phyloP scores from a whole-genome alignment of 2,888 invertebrate genomes.

The Scaptomyza cyrtandrae region DNA sequence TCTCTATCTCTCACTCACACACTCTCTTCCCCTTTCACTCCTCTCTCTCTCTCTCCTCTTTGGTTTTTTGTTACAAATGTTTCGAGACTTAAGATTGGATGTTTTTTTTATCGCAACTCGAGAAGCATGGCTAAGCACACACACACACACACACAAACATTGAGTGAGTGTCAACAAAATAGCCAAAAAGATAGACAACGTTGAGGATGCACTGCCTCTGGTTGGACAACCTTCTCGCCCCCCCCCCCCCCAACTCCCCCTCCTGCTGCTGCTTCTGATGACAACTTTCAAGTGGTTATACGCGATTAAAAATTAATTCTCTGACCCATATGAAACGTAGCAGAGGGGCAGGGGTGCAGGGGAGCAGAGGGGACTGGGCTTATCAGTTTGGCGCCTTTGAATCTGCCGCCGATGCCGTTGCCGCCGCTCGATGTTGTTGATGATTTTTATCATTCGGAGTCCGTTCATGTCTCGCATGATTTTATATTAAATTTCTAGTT shows the following conservation, averaged over 20 bases:
- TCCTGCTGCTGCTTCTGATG: constrained; percentile 25
- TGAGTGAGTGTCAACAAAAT: constrained; percentile 61
- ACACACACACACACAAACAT: too few relatives aligned
- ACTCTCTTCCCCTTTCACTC: too few relatives aligned
- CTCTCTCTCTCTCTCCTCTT: too few relatives aligned
- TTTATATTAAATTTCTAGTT: constrained; percentile 8
- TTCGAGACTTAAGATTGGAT: constrained; percentile 71
- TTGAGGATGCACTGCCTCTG: constrained; percentile 42
- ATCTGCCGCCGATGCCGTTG: constrained; percentile 64
- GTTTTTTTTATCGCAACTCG: constrained; percentile 64
- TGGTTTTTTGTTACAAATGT: constrained; percentile 75
- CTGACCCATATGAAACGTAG: constrained; percentile 42
- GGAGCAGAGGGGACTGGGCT: constrained; percentile 32
- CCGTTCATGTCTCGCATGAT: constrained; percentile 43
- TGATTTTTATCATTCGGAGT: constrained; percentile 57
- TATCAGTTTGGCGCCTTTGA: constrained; percentile 74
- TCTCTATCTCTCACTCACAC: constrained; percentile 10
- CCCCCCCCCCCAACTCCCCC: background rate
- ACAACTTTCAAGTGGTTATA: constrained; percentile 78
- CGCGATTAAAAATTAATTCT: constrained; percentile 80
- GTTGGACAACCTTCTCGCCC: background rate
- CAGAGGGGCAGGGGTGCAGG: constrained; percentile 5
- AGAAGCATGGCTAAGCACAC: constrained; percentile 46
- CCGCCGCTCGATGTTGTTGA: background rate
- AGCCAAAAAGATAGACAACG: constrained; percentile 21